Conservation (phyloP, 92 coral and sea anemone species). For the Bergia puertoricense region DNA sequence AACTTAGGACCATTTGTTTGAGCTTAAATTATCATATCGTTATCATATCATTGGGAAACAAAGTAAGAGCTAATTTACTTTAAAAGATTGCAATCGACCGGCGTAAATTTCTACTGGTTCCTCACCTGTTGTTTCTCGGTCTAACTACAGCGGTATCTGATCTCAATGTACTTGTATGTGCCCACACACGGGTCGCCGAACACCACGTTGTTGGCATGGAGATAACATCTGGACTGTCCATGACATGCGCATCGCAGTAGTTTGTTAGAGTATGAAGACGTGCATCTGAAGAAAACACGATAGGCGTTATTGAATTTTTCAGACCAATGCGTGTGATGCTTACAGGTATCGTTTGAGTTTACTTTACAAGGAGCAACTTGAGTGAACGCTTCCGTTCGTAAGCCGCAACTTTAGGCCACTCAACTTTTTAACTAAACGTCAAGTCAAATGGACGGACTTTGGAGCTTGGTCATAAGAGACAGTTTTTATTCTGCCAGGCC, state of each 20-base stretch:
- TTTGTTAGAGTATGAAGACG: conserved; percentile 32
- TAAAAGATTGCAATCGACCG: too few relatives aligned
- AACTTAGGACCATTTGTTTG: too few relatives aligned
- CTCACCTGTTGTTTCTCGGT: not conserved
- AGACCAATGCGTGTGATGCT: not conserved
- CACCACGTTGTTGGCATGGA: conserved; percentile 55
- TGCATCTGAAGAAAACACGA: conserved; percentile 19
- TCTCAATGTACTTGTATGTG: conserved; percentile 59
- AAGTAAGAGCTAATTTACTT: too few relatives aligned
- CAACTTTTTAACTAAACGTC: too few relatives aligned
- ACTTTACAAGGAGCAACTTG: not conserved
- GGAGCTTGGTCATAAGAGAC: too few relatives aligned
- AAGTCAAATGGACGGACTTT: too few relatives aligned
- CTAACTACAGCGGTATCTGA: conserved; percentile 35
- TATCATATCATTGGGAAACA: too few relatives aligned
- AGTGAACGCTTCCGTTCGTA: too few relatives aligned
- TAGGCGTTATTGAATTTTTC: not conserved
- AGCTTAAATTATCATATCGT: too few relatives aligned
- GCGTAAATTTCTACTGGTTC: too few relatives aligned
- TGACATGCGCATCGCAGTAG: conserved; percentile 64
- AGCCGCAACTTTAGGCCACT: too few relatives aligned
- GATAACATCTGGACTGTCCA: conserved; percentile 46
- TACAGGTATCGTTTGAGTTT: not conserved
- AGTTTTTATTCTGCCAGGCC: too few relatives aligned
- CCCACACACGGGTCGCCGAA: conserved; percentile 61